These are phyloP conservation scores for Platanista minor DNA, from an alignment of 2,113 vertebrate species.

Conservation along the genomic window DNA sequence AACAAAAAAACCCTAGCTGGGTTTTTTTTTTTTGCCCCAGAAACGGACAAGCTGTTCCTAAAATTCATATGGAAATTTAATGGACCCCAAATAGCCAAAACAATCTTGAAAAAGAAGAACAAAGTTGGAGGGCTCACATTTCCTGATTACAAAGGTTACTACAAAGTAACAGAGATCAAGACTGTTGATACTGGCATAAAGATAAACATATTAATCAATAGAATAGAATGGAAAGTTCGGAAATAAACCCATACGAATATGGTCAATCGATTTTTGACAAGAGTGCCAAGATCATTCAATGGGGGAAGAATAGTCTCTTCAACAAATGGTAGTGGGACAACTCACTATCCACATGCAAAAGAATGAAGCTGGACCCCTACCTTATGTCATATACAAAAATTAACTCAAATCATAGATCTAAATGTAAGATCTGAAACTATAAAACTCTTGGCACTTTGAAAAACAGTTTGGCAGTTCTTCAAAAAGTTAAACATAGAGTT, in stretches of 20 bases:
- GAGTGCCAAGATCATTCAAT: not conserved
- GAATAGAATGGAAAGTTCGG: not conserved
- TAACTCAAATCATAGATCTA: not conserved
- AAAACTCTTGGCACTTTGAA: not conserved
- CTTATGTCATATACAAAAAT: not conserved
- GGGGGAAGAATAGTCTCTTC: not conserved
- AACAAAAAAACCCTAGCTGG: not conserved
- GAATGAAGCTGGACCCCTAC: not conserved
- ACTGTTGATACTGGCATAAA: not conserved
- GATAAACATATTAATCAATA: not conserved
- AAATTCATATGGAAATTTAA: not conserved
- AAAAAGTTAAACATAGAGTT: not conserved
- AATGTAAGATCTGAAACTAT: not conserved
- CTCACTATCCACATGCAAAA: not conserved
- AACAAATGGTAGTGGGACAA: not conserved
- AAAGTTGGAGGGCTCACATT: not conserved
- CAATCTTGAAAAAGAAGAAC: not conserved
- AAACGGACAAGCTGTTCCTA: not conserved
- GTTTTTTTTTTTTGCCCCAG: not conserved
- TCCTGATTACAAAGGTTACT: not conserved
- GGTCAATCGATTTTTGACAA: not conserved
- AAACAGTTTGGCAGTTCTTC: not conserved
- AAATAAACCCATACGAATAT: not conserved
- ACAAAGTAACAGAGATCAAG: not conserved
- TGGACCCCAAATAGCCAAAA: not conserved